These are phyloP conservation scores for Drosophila rellima DNA, from an alignment of 2,888 invertebrate genomes.

Conservation along the genomic window DNA sequence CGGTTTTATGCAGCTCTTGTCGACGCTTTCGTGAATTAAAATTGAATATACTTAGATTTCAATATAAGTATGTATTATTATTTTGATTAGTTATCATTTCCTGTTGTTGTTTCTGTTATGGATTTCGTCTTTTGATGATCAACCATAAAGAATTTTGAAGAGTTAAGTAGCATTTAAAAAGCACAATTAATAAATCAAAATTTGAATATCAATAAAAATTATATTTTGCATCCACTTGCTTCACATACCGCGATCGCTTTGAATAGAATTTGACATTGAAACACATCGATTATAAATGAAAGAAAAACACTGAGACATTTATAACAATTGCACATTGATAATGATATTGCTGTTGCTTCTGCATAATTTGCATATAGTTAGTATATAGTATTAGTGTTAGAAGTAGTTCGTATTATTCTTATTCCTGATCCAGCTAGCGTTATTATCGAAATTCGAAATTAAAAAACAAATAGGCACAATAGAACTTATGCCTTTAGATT, in stretches of 20 bases:
- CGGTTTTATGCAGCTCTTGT: slow-evolving; percentile 30
- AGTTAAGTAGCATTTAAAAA: slow-evolving; percentile 37
- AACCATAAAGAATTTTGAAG: slow-evolving; percentile 41
- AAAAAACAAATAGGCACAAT: slow-evolving; percentile 46
- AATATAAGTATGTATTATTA: slow-evolving; percentile 38
- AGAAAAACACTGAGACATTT: slow-evolving; percentile 52
- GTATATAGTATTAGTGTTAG: slow-evolving; percentile 45
- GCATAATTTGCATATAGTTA: slow-evolving; percentile 50
- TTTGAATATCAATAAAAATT: slow-evolving; percentile 15
- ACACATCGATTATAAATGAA: slow-evolving; percentile 46
- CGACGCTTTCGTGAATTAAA: slow-evolving; percentile 58
- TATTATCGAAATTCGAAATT: slow-evolving; percentile 9
- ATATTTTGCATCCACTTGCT: slow-evolving; percentile 39
- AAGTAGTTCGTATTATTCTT: slow-evolving; percentile 46
- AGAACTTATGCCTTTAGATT: slow-evolving; percentile 48
- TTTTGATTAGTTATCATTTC: slow-evolving; percentile 62
- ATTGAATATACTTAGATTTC: slow-evolving; percentile 65
- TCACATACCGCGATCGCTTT: slow-evolving; percentile 53
- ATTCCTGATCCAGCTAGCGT: slow-evolving; percentile 41
- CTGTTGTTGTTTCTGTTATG: slow-evolving; percentile 30
- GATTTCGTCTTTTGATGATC: slow-evolving; percentile 9
- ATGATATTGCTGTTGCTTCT: slow-evolving; percentile 48
- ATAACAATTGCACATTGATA: slow-evolving; percentile 64
- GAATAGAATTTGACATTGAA: slow-evolving; percentile 38
- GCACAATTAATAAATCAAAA: slow-evolving; percentile 37